A percentile compares a stretch with the other conserved stretches of the same genome.
phyloP scores from a whole-genome alignment of 1,140 invertebrate genomes.

The Littorina saxatilis region DNA sequence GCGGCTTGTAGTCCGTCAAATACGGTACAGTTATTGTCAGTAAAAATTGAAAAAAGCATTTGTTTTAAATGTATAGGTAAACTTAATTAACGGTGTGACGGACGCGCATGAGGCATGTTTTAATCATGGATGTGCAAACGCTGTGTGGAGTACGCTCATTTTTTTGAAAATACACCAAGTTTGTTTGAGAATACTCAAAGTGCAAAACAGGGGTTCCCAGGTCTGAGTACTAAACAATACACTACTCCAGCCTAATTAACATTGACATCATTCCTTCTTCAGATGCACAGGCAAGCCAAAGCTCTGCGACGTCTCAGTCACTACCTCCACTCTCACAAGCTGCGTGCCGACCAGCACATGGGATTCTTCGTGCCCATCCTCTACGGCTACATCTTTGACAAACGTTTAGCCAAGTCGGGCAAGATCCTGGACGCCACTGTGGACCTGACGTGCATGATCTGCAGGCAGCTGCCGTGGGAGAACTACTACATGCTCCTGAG shows the following conservation, averaged over 20 bases:
- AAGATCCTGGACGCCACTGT: constrained; percentile 88
- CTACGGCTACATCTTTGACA: constrained; percentile 86
- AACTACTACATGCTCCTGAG: constrained; percentile 89
- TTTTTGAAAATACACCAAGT: too few relatives aligned
- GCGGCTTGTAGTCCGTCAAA: too few relatives aligned
- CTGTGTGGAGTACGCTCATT: too few relatives aligned
- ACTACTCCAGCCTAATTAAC: neutral
- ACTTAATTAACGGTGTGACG: too few relatives aligned
- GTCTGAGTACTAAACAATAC: too few relatives aligned
- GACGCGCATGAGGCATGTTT: too few relatives aligned
- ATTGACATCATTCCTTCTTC: constrained; percentile 75
- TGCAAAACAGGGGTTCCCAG: too few relatives aligned
- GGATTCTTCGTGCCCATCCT: constrained; percentile 91
- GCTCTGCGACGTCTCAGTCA: constrained; percentile 82
- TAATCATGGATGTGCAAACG: too few relatives aligned
- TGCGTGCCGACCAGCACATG: constrained; percentile 84
- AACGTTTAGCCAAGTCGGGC: constrained; percentile 84
- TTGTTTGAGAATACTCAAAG: too few relatives aligned
- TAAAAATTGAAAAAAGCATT: too few relatives aligned
- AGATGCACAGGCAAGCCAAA: constrained; percentile 87
- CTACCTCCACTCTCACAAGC: constrained; percentile 76
- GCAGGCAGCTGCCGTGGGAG: constrained; percentile 88
- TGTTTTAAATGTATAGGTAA: too few relatives aligned
- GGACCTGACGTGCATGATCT: constrained; percentile 83
- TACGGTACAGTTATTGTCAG: too few relatives aligned